These are phyloP conservation scores for Conchocele bisecta DNA, from an alignment of 2,888 invertebrate genomes.

Conservation along the genomic window DNA sequence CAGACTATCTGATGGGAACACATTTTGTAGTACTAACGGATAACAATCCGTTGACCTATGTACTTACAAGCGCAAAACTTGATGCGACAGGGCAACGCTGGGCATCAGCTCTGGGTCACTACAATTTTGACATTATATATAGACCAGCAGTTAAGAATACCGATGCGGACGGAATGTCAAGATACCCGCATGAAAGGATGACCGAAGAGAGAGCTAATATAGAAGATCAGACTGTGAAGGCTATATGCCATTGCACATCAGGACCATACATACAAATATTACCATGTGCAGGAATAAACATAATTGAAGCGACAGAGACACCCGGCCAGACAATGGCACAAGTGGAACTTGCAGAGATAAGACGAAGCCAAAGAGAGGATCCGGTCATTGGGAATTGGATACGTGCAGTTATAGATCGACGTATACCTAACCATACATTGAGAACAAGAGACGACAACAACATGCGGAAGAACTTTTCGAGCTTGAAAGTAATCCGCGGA, in stretches of 20 bases:
- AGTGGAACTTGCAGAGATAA: not conserved
- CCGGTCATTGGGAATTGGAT: not conserved
- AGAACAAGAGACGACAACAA: not conserved
- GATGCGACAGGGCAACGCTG: conserved; percentile 11
- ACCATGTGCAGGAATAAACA: not conserved
- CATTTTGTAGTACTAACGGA: not conserved
- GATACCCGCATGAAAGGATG: not conserved
- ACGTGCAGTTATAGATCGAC: not conserved
- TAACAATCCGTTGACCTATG: not conserved
- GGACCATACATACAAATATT: not conserved
- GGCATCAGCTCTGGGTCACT: conserved; percentile 6
- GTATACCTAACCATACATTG: not conserved
- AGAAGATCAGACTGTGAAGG: conserved; percentile 1
- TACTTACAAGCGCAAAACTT: not conserved
- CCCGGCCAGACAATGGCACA: not conserved
- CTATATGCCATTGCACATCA: not conserved
- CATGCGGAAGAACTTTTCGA: conserved; percentile 5
- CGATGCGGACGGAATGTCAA: conserved; percentile 1
- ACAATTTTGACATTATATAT: not conserved
- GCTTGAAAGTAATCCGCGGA: conserved; percentile 1
- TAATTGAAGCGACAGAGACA: not conserved
- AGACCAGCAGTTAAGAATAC: not conserved
- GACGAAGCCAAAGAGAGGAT: not conserved
- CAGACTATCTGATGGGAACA: not conserved
- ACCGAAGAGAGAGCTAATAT: not conserved